Evolutionary conservation across 2,888 invertebrate genomes (phyloP), one percentile per base, ranked within the genome.

Genomic region (Philonicus albiceps): DNA sequence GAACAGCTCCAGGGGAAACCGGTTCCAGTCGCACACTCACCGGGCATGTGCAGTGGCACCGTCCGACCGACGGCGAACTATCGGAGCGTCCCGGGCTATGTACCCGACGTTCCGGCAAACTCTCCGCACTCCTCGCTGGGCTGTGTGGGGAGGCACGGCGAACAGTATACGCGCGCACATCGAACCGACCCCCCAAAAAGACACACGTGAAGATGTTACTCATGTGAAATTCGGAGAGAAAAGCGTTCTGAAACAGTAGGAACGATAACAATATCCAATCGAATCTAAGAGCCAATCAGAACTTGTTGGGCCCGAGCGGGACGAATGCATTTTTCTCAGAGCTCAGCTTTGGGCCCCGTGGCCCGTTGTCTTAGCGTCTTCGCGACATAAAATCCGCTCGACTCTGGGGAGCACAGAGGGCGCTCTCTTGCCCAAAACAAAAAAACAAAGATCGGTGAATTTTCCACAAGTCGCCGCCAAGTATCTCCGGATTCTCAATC

Each of bases 271-370:
- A 87, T 87, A 86, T 81, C 87, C 87, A 87, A 87, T 87, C 85
- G 87, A 86, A 87, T 85, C 81, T 74, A 55, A 86, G 85, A 87
- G 87, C 87, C 87, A 87, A 87, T 87, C 87, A 87, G 81, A 87
- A 86, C 49, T 34, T 34, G 74, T 31, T 49, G 74, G 22, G 85
- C 31, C 53, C 34, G 74, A 85, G 49, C 74, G 75, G 53, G 85
- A 85, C 49, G 85, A 85, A 85, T 55, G 55, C 31, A 81, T 34
- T 81, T 30, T 31, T 53, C 19, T 64, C 34, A 19, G 19, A 55
- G 55, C 55, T 22, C 19, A 8, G 49, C 34, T 37, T 13, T 0
- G 64, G 27, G n/a, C 31, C 74, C 74, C 55, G 55, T 11, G 64
- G 53, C 27, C 81, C 30, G 55, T 81, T 81, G 64, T 81, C 55